Base-by-base conservation (phyloP, 2,888 invertebrate genomes). In the Hedychridium roseum region DNA sequence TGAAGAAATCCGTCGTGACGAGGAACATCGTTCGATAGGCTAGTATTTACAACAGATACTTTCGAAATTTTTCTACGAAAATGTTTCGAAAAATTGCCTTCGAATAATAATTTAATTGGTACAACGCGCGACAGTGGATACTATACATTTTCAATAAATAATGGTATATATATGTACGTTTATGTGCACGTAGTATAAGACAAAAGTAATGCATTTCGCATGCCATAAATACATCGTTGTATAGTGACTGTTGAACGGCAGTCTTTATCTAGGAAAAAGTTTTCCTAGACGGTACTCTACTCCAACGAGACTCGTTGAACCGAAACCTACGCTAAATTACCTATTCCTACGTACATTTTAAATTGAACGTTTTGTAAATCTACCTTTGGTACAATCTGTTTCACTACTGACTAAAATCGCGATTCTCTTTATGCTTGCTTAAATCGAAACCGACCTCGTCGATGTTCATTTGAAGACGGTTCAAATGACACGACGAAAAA, bases 351-450 rank as follows among this genome's bases (percentile, higher is more conserved):
- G 36, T 32, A 32, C 23, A 31, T 36, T 38, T 20, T 15, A 26
- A 7, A 21, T 28, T 42, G 39, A 34, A 48, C 43, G 40, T 54
- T 58, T 47, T 50, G 35, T 60, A 63, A 43, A 54, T 57, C 69
- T 73, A 74, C 64, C 74, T 74, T 74, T 74, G 74, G 74, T 74
- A 70, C 68, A 69, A 62, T 68, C 71, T 67, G 60, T 58, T 50
- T 57, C 54, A 50, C 57, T 71, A 68, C 58, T 64, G 66, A 70
- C 68, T 73, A 69, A 62, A 57, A 51, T 64, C 56, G 43, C 64
- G 60, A 58, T 66, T 64, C 64, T 66, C 64, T 63, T 60, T 58
- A 54, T 60, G n/a, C n/a, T n/a, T n/a, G n/a, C n/a, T n/a, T n/a
- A n/a, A n/a, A n/a, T n/a, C n/a, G n/a, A n/a, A n/a, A n/a, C n/a